Percentiles rank a stretch among this genome's conserved stretches.
These are phyloP conservation scores for Loriculus beryllinus DNA, from an alignment of 2,797 vertebrate species.

Conservation along the genomic window DNA sequence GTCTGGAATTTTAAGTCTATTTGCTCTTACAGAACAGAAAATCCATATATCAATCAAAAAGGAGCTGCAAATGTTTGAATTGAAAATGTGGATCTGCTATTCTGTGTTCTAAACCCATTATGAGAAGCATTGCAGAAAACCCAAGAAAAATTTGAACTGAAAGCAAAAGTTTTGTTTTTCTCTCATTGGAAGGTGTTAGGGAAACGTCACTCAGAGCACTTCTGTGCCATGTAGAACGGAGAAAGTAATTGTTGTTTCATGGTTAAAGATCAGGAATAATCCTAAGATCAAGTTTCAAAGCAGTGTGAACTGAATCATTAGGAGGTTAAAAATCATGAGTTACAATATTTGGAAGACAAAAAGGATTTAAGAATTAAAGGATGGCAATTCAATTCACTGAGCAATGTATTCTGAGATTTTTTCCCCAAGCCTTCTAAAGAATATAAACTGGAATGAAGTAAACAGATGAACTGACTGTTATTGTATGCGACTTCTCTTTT, in stretches of 20 bases:
- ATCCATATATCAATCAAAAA: not conserved
- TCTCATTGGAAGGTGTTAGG: not conserved
- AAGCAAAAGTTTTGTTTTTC: not conserved
- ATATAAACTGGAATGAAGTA: not conserved
- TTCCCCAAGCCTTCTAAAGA: not conserved
- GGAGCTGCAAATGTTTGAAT: not conserved
- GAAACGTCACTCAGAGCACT: rapidly evolving
- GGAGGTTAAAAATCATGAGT: not conserved
- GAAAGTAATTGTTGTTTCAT: not conserved
- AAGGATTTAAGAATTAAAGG: not conserved
- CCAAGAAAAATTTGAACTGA: not conserved
- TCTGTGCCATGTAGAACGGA: not conserved
- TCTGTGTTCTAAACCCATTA: not conserved
- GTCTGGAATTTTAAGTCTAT: not conserved
- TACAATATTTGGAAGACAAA: not conserved
- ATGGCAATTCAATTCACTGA: not conserved
- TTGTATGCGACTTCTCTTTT: not conserved
- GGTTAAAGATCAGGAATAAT: not conserved
- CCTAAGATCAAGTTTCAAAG: not conserved
- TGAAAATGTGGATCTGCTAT: not conserved
- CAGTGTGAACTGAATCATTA: not conserved
- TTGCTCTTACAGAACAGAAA: not conserved
- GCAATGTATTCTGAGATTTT: not conserved
- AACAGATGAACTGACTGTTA: not conserved
- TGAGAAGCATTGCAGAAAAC: not conserved